phyloP scores from a whole-genome alignment of 2,888 invertebrate species.

The Nemapogon koenigi region DNA sequence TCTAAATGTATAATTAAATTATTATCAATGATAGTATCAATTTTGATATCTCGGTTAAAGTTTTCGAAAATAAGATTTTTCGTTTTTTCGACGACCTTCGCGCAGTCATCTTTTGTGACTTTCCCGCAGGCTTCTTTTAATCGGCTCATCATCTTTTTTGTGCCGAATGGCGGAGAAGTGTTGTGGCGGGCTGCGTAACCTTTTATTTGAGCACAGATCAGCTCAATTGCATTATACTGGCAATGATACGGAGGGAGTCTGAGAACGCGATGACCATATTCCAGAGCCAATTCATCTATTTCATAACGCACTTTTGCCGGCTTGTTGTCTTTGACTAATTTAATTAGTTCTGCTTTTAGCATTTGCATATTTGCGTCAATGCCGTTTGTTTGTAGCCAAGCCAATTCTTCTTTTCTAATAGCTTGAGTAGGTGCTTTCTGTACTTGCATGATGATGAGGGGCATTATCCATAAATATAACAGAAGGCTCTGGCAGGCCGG shows the following conservation, averaged over 20 bases:
- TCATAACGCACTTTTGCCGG: conserved; percentile 11
- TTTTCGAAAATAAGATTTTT: too few relatives aligned
- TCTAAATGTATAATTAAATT: too few relatives aligned
- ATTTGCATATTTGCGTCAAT: conserved; percentile 13
- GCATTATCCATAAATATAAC: conserved; percentile 5
- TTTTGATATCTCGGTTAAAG: too few relatives aligned
- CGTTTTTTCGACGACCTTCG: too few relatives aligned
- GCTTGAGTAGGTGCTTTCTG: conserved; percentile 3
- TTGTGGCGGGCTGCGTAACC: too few relatives aligned
- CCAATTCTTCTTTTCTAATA: conserved; percentile 1
- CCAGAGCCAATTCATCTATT: conserved; percentile 15
- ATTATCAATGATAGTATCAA: too few relatives aligned
- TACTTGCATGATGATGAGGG: conserved; percentile 12
- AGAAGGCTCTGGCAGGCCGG: neutral
- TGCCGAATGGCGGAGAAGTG: too few relatives aligned
- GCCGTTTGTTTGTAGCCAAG: conserved; percentile 15
- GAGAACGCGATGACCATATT: conserved; percentile 14
- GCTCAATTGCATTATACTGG: conserved; percentile 17
- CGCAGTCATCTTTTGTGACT: too few relatives aligned
- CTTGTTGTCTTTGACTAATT: conserved; percentile 13
- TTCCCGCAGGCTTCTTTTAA: too few relatives aligned
- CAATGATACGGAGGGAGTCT: conserved; percentile 17
- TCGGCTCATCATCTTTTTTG: too few relatives aligned
- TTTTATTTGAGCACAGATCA: conserved; percentile 16
- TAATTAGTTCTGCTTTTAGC: conserved; percentile 15